Percentiles rank a stretch among this genome's conserved stretches.
These are phyloP conservation scores for Bubalus kerabau DNA, from an alignment of 2,113 vertebrate genomes.

Conservation along the genomic window DNA sequence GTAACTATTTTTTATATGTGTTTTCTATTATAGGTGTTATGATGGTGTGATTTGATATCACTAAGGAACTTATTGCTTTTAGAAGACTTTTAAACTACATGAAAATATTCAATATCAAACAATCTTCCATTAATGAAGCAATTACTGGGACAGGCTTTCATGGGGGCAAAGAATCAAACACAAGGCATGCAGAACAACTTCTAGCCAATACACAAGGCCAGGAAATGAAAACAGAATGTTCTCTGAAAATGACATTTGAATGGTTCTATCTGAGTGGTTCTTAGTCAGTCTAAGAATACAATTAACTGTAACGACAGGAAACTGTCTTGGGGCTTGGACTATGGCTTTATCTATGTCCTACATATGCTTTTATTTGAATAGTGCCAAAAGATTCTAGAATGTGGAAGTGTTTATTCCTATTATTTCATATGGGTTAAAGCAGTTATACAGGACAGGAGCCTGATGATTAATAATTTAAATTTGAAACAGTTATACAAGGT, in stretches of 20 bases:
- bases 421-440: not conserved
- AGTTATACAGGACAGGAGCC: not conserved
- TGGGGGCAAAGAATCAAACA: not conserved
- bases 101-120: constrained; percentile 7
- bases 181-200: not conserved
- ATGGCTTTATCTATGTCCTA: not conserved
- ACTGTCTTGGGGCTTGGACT: not conserved
- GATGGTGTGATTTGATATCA: constrained; percentile 6
- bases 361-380: not conserved
- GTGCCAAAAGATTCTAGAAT: not conserved
- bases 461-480: not conserved
- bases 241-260: not conserved
- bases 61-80: not conserved
- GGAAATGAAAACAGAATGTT: not conserved
- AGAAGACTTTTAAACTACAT: constrained; percentile 16
- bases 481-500: not conserved
- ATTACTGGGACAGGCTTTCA: constrained; percentile 1
- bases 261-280: not conserved
- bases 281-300: not conserved
- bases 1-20: constrained; percentile 36
- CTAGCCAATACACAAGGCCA: not conserved
- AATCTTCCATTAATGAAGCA: constrained; percentile 40
- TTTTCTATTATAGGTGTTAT: constrained; percentile 43
- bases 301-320: not conserved
- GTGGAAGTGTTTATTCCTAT: not conserved